Conservation (phyloP, 2,113 vertebrate species). For the Puntigrus tetrazona region DNA sequence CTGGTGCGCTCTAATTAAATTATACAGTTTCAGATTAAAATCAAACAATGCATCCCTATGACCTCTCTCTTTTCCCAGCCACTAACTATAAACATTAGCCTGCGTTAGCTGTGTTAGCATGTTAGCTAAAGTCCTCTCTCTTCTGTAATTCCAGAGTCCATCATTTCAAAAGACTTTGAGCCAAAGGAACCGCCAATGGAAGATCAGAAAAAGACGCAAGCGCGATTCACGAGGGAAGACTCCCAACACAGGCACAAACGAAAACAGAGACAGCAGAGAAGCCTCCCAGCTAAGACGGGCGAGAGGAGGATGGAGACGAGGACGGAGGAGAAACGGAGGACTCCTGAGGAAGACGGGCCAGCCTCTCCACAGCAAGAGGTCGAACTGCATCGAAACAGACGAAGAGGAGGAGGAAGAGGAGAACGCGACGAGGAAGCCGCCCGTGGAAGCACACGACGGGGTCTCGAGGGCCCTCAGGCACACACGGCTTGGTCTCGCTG, state of each 20-base stretch:
- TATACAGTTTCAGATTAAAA: too few relatives aligned
- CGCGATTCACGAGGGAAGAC: slow-evolving; percentile 63
- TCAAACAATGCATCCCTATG: neutral
- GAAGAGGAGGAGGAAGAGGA: slow-evolving; percentile 74
- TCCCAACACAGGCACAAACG: slow-evolving; percentile 64
- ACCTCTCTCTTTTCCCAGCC: neutral
- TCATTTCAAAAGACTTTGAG: slow-evolving; percentile 79
- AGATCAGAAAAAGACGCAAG: slow-evolving; percentile 58
- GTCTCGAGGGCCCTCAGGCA: slow-evolving; percentile 79
- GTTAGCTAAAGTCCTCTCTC: neutral
- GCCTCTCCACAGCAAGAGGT: slow-evolving; percentile 85
- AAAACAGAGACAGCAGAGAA: slow-evolving; percentile 69
- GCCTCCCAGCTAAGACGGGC: slow-evolving; percentile 71
- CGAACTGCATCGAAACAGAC: slow-evolving; percentile 90
- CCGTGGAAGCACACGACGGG: slow-evolving; percentile 80
- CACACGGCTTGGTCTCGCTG: slow-evolving; percentile 80
- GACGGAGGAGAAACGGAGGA: slow-evolving; percentile 66
- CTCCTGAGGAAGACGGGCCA: slow-evolving; percentile 77
- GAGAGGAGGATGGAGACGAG: slow-evolving; percentile 66
- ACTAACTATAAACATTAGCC: neutral
- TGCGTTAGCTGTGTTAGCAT: neutral
- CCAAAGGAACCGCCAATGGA: slow-evolving; percentile 68
- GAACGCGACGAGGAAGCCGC: slow-evolving; percentile 58
- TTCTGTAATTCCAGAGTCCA: slow-evolving; percentile 40
- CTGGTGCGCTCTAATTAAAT: neutral